Conservation (phyloP, 2,113 vertebrate species). For the Cyrtonyx montezumae region DNA sequence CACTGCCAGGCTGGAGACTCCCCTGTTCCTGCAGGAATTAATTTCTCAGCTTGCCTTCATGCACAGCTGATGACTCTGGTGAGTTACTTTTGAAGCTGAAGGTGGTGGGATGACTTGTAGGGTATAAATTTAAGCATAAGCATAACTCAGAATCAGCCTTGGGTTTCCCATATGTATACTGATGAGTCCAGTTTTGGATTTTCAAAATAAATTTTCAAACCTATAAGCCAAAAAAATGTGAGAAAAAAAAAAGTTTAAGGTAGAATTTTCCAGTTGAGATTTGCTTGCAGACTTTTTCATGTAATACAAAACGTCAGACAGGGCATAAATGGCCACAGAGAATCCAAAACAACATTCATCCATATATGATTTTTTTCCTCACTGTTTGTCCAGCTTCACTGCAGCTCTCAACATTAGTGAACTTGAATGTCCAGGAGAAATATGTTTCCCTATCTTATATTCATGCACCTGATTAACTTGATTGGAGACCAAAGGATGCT, state of each 20-base stretch:
- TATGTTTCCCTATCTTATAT: background rate
- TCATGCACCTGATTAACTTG: background rate
- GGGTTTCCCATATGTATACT: background rate
- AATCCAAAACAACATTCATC: background rate
- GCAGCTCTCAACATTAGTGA: background rate
- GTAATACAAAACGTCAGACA: background rate
- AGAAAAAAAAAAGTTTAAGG: background rate
- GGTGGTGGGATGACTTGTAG: background rate
- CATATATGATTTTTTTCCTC: background rate
- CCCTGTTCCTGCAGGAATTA: fast-evolving
- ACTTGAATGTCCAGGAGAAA: background rate
- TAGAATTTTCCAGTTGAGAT: background rate
- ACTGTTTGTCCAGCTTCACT: background rate
- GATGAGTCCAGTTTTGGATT: background rate
- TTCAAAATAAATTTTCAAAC: background rate
- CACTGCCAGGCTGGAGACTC: background rate
- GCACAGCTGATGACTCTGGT: background rate
- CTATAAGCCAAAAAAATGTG: background rate
- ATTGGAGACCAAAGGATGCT: background rate
- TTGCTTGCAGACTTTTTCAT: background rate
- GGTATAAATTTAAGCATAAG: background rate
- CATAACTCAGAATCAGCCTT: background rate
- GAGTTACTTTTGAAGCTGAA: background rate
- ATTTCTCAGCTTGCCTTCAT: background rate
- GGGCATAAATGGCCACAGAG: background rate